Conservation (phyloP, 1,140 invertebrate genomes). For the Coboldia fuscipes region DNA sequence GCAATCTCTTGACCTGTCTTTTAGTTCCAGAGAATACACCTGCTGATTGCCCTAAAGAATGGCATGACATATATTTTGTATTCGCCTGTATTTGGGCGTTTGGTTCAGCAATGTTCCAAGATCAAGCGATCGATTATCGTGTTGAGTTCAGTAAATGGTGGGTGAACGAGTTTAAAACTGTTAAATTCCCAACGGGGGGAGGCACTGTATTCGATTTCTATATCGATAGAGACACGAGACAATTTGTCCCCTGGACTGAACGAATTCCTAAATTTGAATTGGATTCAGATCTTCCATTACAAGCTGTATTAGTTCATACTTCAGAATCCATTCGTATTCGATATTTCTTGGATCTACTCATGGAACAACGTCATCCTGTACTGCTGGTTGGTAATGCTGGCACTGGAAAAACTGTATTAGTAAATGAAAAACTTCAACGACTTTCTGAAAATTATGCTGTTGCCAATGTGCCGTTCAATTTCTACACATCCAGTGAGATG, state of each 20-base stretch:
- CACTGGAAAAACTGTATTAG: constrained; percentile 73
- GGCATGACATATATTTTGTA: constrained; percentile 90
- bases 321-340: constrained; percentile 75
- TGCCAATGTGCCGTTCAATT: constrained; percentile 88
- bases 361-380: constrained; percentile 70
- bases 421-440: constrained; percentile 61
- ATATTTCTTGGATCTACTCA: constrained; percentile 76
- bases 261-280: constrained; percentile 75
- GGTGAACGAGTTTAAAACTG: constrained; percentile 84
- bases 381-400: constrained; percentile 88
- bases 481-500: constrained; percentile 93
- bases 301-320: constrained; percentile 84
- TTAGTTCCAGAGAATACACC: constrained; percentile 67
- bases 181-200: constrained; percentile 67
- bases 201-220: constrained; percentile 94
- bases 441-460: constrained; percentile 74
- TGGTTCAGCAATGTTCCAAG: constrained; percentile 84
- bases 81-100: constrained; percentile 94
- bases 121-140: constrained; percentile 54
- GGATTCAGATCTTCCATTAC: constrained; percentile 76
- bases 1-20: constrained; percentile 70
- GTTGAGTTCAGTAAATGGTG: constrained; percentile 92
- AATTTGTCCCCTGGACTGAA: constrained; percentile 77
- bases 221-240: constrained; percentile 74
- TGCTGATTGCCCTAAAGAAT: constrained; percentile 76